These are phyloP conservation scores for Lacanobia oleracea DNA, from an alignment of 2,888 invertebrate species.

Conservation along the genomic window DNA sequence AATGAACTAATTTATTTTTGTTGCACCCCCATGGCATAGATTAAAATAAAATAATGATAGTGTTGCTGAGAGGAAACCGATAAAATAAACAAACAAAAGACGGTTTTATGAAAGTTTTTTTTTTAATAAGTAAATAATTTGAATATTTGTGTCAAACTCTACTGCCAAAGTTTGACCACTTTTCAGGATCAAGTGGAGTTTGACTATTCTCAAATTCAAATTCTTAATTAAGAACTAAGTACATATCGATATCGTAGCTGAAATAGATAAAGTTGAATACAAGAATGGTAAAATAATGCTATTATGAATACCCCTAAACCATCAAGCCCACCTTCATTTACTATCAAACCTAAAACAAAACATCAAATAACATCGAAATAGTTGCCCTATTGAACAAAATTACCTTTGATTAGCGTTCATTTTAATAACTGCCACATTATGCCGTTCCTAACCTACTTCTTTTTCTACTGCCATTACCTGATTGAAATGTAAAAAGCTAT, in stretches of 20 bases:
- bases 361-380: conserved; percentile 4
- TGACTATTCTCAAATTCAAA: too few relatives aligned
- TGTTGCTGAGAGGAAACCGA: too few relatives aligned
- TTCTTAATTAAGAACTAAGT: too few relatives aligned
- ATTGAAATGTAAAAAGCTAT: conserved; percentile 55
- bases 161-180: too few relatives aligned
- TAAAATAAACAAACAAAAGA: too few relatives aligned
- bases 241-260: too few relatives aligned
- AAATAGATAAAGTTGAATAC: not conserved
- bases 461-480: conserved; percentile 34
- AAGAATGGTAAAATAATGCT: not conserved
- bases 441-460: conserved; percentile 36
- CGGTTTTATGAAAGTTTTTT: too few relatives aligned
- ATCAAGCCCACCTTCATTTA: conserved; percentile 2
- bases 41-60: too few relatives aligned
- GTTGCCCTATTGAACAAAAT: conserved; percentile 18
- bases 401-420: conserved; percentile 34
- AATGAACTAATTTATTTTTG: not conserved
- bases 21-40: too few relatives aligned
- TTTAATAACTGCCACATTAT: conserved; percentile 44
- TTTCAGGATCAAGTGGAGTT: too few relatives aligned
- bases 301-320: not conserved
- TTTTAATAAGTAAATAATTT: too few relatives aligned
- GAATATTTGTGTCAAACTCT: too few relatives aligned
- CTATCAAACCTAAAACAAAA: conserved; percentile 1